These are phyloP conservation scores for Buphagus erythrorhynchus DNA, from an alignment of 2,797 vertebrate genomes.

Conservation along the genomic window DNA sequence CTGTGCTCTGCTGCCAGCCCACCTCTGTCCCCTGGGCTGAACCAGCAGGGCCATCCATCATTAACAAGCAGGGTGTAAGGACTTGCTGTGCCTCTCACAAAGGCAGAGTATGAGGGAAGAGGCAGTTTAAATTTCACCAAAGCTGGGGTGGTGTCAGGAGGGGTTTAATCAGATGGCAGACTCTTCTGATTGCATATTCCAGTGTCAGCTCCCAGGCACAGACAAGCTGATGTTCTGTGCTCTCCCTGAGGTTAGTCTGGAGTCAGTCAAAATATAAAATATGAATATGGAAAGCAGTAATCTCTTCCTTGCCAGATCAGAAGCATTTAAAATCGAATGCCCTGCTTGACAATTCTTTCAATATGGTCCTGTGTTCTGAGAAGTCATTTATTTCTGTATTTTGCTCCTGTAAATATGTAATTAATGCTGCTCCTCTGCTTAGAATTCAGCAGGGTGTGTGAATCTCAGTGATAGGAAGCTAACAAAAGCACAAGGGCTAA, in stretches of 20 bases:
- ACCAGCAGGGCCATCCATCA: background rate
- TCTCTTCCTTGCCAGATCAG: background rate
- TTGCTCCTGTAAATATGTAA: background rate
- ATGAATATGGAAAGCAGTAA: background rate
- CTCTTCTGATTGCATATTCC: background rate
- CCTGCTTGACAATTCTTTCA: background rate
- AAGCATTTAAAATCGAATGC: background rate
- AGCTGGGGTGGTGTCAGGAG: background rate
- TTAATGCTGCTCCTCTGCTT: background rate
- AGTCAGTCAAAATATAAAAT: constrained; percentile 11
- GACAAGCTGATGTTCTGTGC: background rate
- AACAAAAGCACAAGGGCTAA: background rate
- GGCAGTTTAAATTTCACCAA: background rate
- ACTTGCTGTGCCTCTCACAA: background rate
- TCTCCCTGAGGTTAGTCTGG: background rate
- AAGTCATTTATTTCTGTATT: background rate
- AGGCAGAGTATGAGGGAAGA: background rate
- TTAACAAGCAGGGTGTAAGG: background rate
- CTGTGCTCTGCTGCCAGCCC: background rate
- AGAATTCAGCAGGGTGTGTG: background rate
- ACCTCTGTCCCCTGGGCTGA: background rate
- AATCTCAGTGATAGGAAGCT: background rate
- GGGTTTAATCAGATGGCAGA: background rate
- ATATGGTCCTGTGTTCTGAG: background rate
- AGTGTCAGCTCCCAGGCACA: background rate